Conservation (phyloP, 30 jellyfish, hydroid and myxozoan species). For the Mastigias papua region DNA sequence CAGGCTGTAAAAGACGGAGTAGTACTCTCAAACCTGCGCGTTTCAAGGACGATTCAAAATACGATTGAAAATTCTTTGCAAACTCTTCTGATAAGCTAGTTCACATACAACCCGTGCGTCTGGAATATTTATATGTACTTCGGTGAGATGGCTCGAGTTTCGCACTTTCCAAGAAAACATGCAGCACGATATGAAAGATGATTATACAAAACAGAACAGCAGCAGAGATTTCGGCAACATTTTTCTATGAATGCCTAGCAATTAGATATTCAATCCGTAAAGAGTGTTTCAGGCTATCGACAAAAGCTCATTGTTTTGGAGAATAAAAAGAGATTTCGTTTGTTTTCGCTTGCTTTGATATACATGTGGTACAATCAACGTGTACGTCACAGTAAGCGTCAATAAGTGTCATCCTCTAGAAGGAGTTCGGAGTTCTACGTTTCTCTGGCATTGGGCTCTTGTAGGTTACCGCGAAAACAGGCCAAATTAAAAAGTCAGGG, state of each 20-base stretch:
- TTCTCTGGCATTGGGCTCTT: neutral
- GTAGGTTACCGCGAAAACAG: conserved; percentile 1
- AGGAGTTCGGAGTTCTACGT: conserved; percentile 9
- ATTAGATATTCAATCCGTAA: conserved; percentile 27
- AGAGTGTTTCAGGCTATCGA: conserved; percentile 38
- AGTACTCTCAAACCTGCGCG: conserved; percentile 19
- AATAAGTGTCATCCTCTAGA: conserved; percentile 27
- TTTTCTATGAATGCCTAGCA: conserved; percentile 22
- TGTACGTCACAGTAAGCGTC: conserved; percentile 34
- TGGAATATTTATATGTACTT: neutral
- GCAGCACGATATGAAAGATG: neutral
- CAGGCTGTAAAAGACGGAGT: conserved; percentile 37
- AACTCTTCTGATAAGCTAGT: neutral
- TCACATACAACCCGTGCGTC: neutral
- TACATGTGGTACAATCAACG: neutral
- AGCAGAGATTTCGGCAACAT: conserved; percentile 22
- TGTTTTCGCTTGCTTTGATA: conserved; percentile 42
- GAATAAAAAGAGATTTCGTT: conserved; percentile 36
- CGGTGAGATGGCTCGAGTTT: neutral
- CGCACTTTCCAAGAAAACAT: neutral
- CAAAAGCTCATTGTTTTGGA: conserved; percentile 20
- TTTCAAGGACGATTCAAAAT: neutral
- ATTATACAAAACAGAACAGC: neutral
- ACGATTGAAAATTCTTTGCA: neutral
- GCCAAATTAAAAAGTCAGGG: neutral